These are phyloP conservation scores for Sphaeramia orbicularis DNA, from an alignment of 2,797 vertebrate genomes.

Conservation along the genomic window DNA sequence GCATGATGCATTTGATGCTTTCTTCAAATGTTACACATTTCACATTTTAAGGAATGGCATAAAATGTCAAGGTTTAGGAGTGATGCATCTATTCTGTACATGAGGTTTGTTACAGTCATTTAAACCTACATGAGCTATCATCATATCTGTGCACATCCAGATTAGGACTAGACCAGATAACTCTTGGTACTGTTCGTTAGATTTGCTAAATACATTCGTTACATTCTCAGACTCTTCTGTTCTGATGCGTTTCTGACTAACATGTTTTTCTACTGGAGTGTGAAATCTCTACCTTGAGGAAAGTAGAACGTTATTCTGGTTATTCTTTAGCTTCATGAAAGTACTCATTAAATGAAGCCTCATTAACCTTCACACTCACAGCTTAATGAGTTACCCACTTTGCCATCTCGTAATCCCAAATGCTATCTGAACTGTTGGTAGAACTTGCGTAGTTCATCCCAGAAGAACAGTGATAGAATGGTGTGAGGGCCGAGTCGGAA, in stretches of 20 bases:
- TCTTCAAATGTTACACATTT: constrained; percentile 5
- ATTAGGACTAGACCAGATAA: background rate
- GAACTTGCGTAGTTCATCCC: constrained; percentile 84
- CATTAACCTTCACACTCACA: constrained; percentile 35
- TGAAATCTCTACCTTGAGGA: constrained; percentile 22
- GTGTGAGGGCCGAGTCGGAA: constrained; percentile 89
- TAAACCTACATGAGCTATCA: background rate
- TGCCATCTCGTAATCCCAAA: constrained; percentile 5
- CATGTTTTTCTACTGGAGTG: constrained; percentile 37
- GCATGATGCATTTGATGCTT: constrained; percentile 3
- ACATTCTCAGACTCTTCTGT: background rate
- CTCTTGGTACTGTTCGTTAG: background rate
- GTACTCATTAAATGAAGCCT: constrained; percentile 45
- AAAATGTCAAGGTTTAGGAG: constrained; percentile 3
- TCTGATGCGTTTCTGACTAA: background rate
- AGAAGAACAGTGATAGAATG: constrained; percentile 87
- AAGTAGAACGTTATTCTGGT: constrained; percentile 11
- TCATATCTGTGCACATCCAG: background rate
- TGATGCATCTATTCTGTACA: background rate
- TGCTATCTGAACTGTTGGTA: constrained; percentile 73
- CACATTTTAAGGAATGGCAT: constrained; percentile 22
- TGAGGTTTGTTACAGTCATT: background rate
- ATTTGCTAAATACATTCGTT: constrained; percentile 4
- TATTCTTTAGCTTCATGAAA: constrained; percentile 29
- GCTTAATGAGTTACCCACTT: constrained; percentile 61